These are phyloP conservation scores for Steinernema feltiae DNA, from an alignment of 1,140 invertebrate genomes.

Conservation along the genomic window DNA sequence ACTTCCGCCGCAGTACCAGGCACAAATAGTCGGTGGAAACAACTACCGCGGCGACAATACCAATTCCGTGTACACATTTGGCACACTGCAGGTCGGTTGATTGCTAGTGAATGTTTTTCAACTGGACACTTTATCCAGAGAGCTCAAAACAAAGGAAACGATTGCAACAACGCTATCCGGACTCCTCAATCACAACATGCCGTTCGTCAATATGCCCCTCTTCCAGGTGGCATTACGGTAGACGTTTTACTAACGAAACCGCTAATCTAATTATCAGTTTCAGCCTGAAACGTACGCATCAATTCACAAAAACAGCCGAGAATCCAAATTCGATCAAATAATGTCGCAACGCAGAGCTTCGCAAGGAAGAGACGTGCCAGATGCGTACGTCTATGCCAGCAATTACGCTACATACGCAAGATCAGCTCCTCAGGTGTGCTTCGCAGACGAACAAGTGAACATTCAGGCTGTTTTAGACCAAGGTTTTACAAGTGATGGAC, in stretches of 20 bases:
- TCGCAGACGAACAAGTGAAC: neutral
- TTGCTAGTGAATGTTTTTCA: neutral
- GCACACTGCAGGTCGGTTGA: neutral
- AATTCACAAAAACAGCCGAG: neutral
- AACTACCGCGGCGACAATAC: neutral
- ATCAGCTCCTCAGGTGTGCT: neutral
- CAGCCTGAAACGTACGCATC: neutral
- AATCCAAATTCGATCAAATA: neutral
- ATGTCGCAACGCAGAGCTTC: constrained; percentile 6
- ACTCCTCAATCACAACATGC: neutral
- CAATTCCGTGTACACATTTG: neutral
- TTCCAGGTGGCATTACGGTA: neutral
- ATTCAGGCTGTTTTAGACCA: neutral
- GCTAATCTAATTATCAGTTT: neutral
- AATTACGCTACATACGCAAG: neutral
- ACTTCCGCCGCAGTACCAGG: constrained; percentile 10
- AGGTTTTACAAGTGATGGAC: neutral
- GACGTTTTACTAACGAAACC: neutral
- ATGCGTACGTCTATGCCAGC: neutral
- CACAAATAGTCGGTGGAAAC: neutral
- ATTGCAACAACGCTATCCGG: neutral
- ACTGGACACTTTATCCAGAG: neutral
- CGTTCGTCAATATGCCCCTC: neutral
- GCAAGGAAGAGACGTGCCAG: neutral
- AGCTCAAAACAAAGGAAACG: neutral